These are phyloP conservation scores for Caenorhabditis sp. DNA, from an alignment of 2,888 invertebrate species.

Conservation along the genomic window DNA sequence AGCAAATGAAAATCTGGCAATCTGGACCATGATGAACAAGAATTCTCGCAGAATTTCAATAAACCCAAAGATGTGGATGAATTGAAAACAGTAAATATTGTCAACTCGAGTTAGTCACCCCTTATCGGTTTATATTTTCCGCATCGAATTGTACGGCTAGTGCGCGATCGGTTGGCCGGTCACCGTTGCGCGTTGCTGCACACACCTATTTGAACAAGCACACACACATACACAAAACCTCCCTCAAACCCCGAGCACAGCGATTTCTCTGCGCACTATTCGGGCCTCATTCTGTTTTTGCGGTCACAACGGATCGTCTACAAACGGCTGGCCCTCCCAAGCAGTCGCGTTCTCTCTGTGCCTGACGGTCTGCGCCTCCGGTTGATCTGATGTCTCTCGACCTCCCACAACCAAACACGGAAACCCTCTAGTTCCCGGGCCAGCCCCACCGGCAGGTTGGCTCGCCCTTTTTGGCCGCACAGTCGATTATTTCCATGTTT, in stretches of 20 bases:
- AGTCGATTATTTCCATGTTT: constrained; percentile 61
- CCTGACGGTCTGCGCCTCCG: constrained; percentile 33
- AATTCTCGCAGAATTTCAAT: too few species aligned
- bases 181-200: constrained; percentile 63
- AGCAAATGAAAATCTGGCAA: too few species aligned
- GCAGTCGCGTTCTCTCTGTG: constrained; percentile 38
- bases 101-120: constrained; percentile 26
- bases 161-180: constrained; percentile 59
- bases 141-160: constrained; percentile 55
- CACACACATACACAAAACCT: constrained; percentile 57
- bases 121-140: constrained; percentile 60
- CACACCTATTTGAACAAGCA: constrained; percentile 69
- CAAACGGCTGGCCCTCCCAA: constrained; percentile 59
- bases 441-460: constrained; percentile 44
- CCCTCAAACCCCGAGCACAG: constrained; percentile 47
- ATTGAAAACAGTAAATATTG: constrained; percentile 25
- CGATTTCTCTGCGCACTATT: constrained; percentile 60
- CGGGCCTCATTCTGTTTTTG: constrained; percentile 48
- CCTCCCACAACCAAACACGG: constrained; percentile 40
- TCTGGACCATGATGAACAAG: constrained; percentile 32
- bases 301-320: constrained; percentile 62
- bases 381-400: constrained; percentile 36
- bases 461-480: constrained; percentile 44
- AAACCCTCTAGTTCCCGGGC: constrained; percentile 49
- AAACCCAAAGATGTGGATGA: neutral